A percentile compares a stretch with the other conserved stretches of the same genome.
Conservation (phyloP, 1,140 invertebrate genomes). For the Zaprionus africanus region DNA sequence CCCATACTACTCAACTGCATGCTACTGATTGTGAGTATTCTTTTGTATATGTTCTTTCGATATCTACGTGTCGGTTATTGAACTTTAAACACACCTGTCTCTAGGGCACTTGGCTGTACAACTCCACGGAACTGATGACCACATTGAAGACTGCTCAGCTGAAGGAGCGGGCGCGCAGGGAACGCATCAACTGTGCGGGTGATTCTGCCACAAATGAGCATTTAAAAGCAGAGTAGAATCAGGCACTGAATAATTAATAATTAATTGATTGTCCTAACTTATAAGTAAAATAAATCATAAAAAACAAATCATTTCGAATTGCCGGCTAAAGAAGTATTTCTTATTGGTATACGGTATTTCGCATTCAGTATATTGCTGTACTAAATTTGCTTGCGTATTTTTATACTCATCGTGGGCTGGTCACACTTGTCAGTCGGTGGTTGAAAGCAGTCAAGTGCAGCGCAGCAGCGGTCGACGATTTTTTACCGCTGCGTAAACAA, state of each 20-base stretch:
- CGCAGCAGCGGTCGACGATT: slow-evolving; percentile 33
- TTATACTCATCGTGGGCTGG: neutral
- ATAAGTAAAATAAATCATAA: neutral
- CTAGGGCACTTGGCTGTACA: slow-evolving; percentile 93
- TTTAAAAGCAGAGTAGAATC: slow-evolving; percentile 43
- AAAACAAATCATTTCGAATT: neutral
- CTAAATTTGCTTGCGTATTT: neutral
- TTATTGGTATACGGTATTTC: neutral
- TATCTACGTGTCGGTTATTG: neutral
- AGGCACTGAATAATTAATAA: slow-evolving; percentile 1
- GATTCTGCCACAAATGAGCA: neutral
- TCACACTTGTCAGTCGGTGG: slow-evolving; percentile 44
- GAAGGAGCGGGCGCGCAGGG: slow-evolving; percentile 85
- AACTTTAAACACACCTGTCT: slow-evolving; percentile 39
- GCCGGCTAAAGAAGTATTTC: slow-evolving; percentile 27
- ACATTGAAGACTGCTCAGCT: slow-evolving; percentile 92
- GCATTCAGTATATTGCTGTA: slow-evolving; percentile 1
- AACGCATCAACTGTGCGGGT: slow-evolving; percentile 12
- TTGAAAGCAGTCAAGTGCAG: slow-evolving; percentile 48
- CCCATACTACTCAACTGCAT: slow-evolving; percentile 96
- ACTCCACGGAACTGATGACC: slow-evolving; percentile 93
- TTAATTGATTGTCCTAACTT: neutral
- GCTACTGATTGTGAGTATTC: slow-evolving; percentile 94
- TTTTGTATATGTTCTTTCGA: neutral
- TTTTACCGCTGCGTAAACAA: slow-evolving; percentile 52